Evolutionary conservation across 2,113 vertebrate genomes (phyloP), one percentile per base, ranked within the genome.

Genomic region (Phycodurus eques): DNA sequence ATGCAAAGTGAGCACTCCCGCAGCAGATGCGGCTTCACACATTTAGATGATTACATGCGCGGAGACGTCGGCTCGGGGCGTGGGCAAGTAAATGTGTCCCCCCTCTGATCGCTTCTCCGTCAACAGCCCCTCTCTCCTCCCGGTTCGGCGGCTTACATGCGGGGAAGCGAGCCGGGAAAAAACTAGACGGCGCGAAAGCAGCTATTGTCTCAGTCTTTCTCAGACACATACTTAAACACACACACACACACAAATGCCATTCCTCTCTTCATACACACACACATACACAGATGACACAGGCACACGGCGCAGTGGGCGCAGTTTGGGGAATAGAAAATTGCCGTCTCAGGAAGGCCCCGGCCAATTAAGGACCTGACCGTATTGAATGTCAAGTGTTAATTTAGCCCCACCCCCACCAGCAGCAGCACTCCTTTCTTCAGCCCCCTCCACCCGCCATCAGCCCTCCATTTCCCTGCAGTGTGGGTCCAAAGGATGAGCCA

Each of bases 361-460:
- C 97, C 97, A 99, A 99, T 98, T 99, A 99, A 97, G 96, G 95
- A 95, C 94, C 95, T 96, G 96, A 96, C 96, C 95, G 96, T 97
- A 98, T 99, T 99, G 96, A 98, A 99, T 99, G 97, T 98, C 97
- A 98, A 99, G 97, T 99, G 97, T 98, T 99, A 98, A 99, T 98
- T 99, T 98, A 96, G 95, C 94, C 95, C 95, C 94, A 92, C 93
- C 93, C 93, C 94, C 93, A 92, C 93, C 93, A 91, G 14, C 35
- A 72, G 51, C 42, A 66, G 93, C 94, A 11, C 63, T 46, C 42
- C 14, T 4, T 54, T 66, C 43, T 47, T 46, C 47, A 66, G n/a
- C 43, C 43, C 59, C 61, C 35, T 19, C 93, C 3, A 93, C 93
- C 71, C 73, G 61, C 57, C 73, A 76, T 62, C 78, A 76, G 72